These are phyloP conservation scores for Drosophila mulleri DNA, from an alignment of 2,888 invertebrate species.

Conservation along the genomic window DNA sequence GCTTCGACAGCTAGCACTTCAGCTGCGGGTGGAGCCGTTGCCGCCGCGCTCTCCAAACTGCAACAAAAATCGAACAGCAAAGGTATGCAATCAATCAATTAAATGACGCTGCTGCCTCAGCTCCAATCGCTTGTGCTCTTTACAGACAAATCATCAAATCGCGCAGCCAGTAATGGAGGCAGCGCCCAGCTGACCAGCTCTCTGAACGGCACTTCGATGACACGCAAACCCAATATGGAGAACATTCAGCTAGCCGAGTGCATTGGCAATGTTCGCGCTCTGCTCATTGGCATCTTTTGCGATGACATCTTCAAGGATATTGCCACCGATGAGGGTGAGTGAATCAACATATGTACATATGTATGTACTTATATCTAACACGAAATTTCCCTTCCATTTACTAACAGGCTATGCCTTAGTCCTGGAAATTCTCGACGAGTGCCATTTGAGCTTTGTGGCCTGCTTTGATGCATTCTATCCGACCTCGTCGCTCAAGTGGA, in stretches of 20 bases:
- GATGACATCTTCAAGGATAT: constrained; percentile 87
- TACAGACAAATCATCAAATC: constrained; percentile 63
- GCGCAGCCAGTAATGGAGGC: constrained; percentile 36
- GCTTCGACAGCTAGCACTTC: background rate
- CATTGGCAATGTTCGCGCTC: constrained; percentile 92
- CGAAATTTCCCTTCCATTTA: background rate
- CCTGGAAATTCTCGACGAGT: constrained; percentile 93
- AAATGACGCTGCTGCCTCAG: too few relatives aligned
- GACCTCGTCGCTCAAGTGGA: constrained; percentile 96
- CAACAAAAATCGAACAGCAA: constrained; percentile 60
- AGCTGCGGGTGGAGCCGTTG: constrained; percentile 44
- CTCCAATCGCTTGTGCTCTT: background rate
- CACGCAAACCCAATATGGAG: constrained; percentile 85
- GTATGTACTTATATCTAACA: background rate
- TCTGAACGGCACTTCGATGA: constrained; percentile 31
- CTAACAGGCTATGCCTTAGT: constrained; percentile 87
- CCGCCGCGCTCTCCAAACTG: constrained; percentile 61
- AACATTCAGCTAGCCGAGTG: constrained; percentile 93
- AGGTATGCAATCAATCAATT: constrained; percentile 30
- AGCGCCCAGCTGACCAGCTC: constrained; percentile 22
- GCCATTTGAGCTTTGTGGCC: constrained; percentile 94
- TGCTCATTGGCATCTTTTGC: constrained; percentile 93
- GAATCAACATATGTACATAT: too few relatives aligned
- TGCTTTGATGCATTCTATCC: constrained; percentile 99
- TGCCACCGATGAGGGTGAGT: constrained; percentile 81